Base-by-base conservation (phyloP, 2,797 vertebrate species). In the Denticeps clupeoides region DNA sequence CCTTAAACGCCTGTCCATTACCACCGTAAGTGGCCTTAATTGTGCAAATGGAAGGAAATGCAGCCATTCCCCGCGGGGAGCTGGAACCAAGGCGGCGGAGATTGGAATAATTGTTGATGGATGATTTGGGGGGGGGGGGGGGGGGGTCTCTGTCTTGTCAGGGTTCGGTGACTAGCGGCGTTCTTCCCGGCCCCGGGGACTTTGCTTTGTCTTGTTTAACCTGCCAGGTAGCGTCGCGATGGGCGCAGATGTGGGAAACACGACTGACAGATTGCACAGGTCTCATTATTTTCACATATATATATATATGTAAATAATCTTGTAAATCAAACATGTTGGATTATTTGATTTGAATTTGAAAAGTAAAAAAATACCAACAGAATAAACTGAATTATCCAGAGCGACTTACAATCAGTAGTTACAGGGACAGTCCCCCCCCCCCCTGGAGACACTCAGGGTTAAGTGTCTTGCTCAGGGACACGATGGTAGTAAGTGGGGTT, bases 41-140 rank as follows among this genome's bases (percentile, higher is more conserved):
- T 83, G 82, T 82, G 79, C 69, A 82, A 78, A 81, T 68, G 45
- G 60, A 26, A 65, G 46, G 26, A 62, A 75, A 64, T 61, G 50
- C 3, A 24, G 21, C 2, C 16, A 60, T 70, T 69, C 72, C 72
- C 58, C 68, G 50, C 62, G 70, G 62, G 70, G 69, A 65, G 67
- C 65, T 58, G 64, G 67, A 65, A 61, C 59, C 43, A 59, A 70
- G 72, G 71, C 65, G 74, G 59, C 78, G 68, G 58, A 35, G 64
- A 73, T 65, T 60, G 64, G 74, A 76, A 72, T 71, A 63, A 68
- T 58, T 41, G 55, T 49, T 82, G 79, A 82, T 68, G 66, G 78
- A 85, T 75, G 64, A 68, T 60, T 58, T 58, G 57, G 61, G 22
- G 27, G 58, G 45, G 4, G 7, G 57, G 61, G 22, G 27, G 58